Percentiles rank a stretch among this genome's conserved stretches.
These are phyloP conservation scores for Zaprionus lachaisei DNA, from an alignment of 1,140 invertebrate species.

Conservation along the genomic window DNA sequence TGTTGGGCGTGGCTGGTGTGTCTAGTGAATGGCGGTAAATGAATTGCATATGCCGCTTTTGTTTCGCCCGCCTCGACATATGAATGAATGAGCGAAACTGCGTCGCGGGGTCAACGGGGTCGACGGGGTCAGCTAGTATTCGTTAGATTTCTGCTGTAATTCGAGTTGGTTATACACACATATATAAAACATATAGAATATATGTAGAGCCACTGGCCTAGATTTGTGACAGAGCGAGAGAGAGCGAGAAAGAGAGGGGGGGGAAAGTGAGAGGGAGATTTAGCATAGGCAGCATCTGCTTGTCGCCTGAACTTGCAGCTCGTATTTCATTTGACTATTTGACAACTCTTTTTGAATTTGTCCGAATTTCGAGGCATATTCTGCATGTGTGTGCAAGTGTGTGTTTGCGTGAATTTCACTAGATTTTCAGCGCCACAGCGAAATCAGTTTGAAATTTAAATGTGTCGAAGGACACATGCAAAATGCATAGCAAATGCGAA, in stretches of 20 bases:
- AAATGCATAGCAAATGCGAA: constrained; percentile 4
- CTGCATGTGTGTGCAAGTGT: not conserved
- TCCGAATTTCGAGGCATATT: constrained; percentile 12
- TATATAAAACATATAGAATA: not conserved
- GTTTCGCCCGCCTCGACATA: constrained; percentile 55
- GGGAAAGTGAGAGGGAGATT: not conserved
- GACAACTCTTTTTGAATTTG: constrained; percentile 13
- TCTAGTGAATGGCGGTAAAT: constrained; percentile 63
- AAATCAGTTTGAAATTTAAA: constrained; percentile 26
- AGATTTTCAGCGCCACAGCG: constrained; percentile 1
- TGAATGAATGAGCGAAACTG: constrained; percentile 55
- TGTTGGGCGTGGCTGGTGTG: constrained; percentile 26
- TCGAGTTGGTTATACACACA: constrained; percentile 13
- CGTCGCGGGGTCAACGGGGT: constrained; percentile 17
- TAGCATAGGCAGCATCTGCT: not conserved
- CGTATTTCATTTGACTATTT: constrained; percentile 36
- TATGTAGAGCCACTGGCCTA: constrained; percentile 32
- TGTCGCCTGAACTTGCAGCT: constrained; percentile 29
- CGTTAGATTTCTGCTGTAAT: constrained; percentile 1
- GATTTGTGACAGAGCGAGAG: constrained; percentile 16
- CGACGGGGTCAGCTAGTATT: constrained; percentile 29
- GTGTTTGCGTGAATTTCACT: not conserved
- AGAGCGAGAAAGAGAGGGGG: not conserved
- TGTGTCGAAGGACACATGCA: constrained; percentile 6
- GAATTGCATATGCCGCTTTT: constrained; percentile 74